Conservation (phyloP, 2,113 vertebrate species). For the Onychostoma macrolepis region DNA sequence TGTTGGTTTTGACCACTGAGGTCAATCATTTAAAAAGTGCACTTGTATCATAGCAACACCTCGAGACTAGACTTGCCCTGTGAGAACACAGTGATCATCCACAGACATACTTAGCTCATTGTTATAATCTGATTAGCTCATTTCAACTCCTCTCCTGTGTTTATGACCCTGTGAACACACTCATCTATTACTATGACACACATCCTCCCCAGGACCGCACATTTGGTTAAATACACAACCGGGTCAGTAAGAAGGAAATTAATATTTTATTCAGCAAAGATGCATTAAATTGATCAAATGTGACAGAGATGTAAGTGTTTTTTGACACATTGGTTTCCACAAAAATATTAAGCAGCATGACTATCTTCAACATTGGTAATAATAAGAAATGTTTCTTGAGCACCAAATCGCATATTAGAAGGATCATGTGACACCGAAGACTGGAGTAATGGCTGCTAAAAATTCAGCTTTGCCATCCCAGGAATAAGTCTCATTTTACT, state of each 20-base stretch:
- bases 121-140: conserved; percentile 44
- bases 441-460: not conserved
- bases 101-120: conserved; percentile 29
- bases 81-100: conserved; percentile 25
- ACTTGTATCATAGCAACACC: conserved; percentile 16
- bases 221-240: not conserved
- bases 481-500: no score
- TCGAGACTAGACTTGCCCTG: conserved; percentile 2
- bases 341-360: not conserved
- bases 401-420: not conserved
- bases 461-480: not conserved
- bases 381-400: not conserved
- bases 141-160: not conserved
- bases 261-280: not conserved
- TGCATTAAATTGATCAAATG: not conserved
- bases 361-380: not conserved
- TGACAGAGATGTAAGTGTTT: not conserved
- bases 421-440: not conserved
- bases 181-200: conserved; percentile 4
- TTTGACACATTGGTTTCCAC: not conserved
- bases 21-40: conserved; percentile 1
- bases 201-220: not conserved
- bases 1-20: not conserved
- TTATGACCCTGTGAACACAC: not conserved
- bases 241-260: not conserved